Evolutionary conservation across 1,140 invertebrate species (phyloP), one percentile per base, ranked within the genome.

Genomic region (Limonius californicus): DNA sequence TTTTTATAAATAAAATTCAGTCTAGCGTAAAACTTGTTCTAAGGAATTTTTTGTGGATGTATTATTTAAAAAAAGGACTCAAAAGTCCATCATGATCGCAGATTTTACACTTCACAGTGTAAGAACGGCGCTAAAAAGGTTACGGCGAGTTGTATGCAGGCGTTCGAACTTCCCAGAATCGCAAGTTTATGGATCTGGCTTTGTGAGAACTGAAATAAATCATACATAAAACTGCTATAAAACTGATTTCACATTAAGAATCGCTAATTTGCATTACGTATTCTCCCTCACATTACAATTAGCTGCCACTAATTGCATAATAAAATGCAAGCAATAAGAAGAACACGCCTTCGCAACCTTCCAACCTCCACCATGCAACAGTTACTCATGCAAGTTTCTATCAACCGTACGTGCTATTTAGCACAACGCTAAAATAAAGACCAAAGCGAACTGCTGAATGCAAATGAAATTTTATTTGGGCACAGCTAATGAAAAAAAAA

Each of bases 211-310:
- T 59, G 59, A 66, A 66, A 68, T 68, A 68, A 68, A 68, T 68
- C 58, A 61, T 57, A 62, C 54, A 68, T 68, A 66, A 68, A 68
- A 68, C 61, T 60, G 14, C 45, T 50, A 50, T 50, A 50, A 50
- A 50, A 50, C 16, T 50, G 45, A 50, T 58, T 47, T 57, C 23
- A 55, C 59, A 65, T 65, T 61, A 58, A 56, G 59, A 60, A 63
- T 68, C 53, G 61, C 66, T 68, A 68, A 70, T 70, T 70, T 70
- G 63, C 68, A 70, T 70, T 59, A 70, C 68, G 68, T 63, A 70
- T 67, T 66, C 67, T 43, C 55, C 62, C 62, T 64, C 67, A 69
- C 67, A 69, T 63, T 65, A 69, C 66, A 69, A 69, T 69, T 68
- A 68, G 21, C 20, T 19, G 50, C 35, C 45, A 50, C 45, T 50